Percentiles rank a stretch among this genome's conserved stretches.
Evolutionary conservation across 2,113 vertebrate species (phyloP).

Genomic region (Rhombomys opimus): DNA sequence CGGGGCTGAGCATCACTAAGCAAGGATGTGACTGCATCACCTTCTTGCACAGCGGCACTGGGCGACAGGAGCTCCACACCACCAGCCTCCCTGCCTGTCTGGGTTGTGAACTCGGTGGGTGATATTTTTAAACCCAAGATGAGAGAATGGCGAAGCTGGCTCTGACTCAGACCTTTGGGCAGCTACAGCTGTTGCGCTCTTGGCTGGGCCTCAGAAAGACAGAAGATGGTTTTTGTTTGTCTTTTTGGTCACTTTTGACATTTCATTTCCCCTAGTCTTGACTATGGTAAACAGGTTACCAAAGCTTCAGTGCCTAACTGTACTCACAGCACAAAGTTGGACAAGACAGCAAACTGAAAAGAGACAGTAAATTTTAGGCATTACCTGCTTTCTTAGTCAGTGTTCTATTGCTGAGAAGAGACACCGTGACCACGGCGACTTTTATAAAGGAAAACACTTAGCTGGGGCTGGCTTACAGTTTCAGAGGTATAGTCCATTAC

Average conservation of each 20-base stretch:
- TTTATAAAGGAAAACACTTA: not conserved
- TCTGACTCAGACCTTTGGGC: not conserved
- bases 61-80: not conserved
- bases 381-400: not conserved
- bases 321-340: too few species aligned
- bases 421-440: not conserved
- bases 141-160: not conserved
- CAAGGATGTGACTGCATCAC: not conserved
- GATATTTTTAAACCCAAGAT: slow-evolving; percentile 18
- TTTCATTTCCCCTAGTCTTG: not conserved
- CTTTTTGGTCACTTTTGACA: not conserved
- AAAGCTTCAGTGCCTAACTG: not conserved
- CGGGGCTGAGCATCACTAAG: slow-evolving; percentile 60
- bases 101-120: not conserved
- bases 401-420: not conserved
- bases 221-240: not conserved
- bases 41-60: not conserved
- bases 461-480: not conserved
- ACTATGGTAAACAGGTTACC: too few species aligned
- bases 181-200: not conserved
- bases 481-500: not conserved
- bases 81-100: not conserved
- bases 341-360: not conserved
- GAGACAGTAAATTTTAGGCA: not conserved
- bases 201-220: not conserved